phyloP scores from a whole-genome alignment of 2,113 vertebrate species.

The Megalops atlanticus region DNA sequence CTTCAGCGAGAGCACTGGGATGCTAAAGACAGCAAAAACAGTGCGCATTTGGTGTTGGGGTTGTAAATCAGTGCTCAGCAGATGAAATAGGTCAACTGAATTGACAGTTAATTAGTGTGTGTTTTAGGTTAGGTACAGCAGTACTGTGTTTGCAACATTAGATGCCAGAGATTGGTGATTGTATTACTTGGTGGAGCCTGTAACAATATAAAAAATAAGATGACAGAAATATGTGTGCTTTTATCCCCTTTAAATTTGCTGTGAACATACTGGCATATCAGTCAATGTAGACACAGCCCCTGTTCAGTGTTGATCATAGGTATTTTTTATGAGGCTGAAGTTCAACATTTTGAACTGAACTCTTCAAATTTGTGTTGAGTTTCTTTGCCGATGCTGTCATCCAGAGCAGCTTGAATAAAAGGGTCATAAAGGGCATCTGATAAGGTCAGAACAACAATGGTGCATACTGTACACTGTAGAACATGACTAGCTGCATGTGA shows the following conservation, averaged over 20 bases:
- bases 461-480: too few relatives aligned
- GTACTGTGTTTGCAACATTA: neutral
- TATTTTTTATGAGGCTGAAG: neutral
- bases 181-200: too few relatives aligned
- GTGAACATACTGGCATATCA: neutral
- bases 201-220: too few relatives aligned
- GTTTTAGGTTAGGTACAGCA: neutral
- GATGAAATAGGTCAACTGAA: neutral
- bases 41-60: neutral
- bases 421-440: too few relatives aligned
- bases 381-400: too few relatives aligned
- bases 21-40: neutral
- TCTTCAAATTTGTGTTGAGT: too few relatives aligned
- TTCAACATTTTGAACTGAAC: neutral
- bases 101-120: neutral
- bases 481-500: too few relatives aligned
- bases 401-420: too few relatives aligned
- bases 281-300: neutral
- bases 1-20: neutral
- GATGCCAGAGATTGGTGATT: neutral
- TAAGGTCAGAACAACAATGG: too few relatives aligned
- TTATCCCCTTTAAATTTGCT: neutral
- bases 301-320: neutral
- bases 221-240: neutral
- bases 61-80: neutral